phyloP scores from a whole-genome alignment of 2,797 vertebrate species.

The Syndactyla subalaris region DNA sequence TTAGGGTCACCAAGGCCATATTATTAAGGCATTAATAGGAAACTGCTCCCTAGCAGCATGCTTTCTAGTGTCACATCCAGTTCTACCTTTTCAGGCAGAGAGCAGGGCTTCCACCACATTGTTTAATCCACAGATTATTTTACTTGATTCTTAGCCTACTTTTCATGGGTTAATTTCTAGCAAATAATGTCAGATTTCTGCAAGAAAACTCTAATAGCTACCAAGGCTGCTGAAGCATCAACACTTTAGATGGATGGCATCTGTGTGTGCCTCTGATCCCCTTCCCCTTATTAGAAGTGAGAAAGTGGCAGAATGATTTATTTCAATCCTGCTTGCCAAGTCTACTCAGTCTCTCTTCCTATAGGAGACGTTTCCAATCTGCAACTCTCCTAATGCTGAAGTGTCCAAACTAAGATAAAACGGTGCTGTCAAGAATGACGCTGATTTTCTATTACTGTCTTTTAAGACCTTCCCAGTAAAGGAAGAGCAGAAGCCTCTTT shows the following conservation, averaged over 20 bases:
- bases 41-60: neutral
- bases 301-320: constrained; percentile 8
- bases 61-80: neutral
- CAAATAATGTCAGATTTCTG: neutral
- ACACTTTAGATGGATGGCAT: neutral
- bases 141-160: neutral
- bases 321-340: neutral
- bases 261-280: neutral
- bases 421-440: neutral
- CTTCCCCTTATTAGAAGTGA: neutral
- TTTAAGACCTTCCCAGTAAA: neutral
- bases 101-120: neutral
- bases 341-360: neutral
- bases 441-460: neutral
- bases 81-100: neutral
- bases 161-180: neutral
- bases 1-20: neutral
- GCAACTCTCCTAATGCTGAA: neutral
- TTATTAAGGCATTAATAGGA: neutral
- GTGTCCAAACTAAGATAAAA: neutral
- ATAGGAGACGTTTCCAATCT: neutral
- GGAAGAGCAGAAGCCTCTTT: neutral
- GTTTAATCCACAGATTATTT: neutral
- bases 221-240: neutral
- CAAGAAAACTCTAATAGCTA: neutral